Base-by-base conservation (phyloP, 2,888 invertebrate species). In the Resseliella maxima region DNA sequence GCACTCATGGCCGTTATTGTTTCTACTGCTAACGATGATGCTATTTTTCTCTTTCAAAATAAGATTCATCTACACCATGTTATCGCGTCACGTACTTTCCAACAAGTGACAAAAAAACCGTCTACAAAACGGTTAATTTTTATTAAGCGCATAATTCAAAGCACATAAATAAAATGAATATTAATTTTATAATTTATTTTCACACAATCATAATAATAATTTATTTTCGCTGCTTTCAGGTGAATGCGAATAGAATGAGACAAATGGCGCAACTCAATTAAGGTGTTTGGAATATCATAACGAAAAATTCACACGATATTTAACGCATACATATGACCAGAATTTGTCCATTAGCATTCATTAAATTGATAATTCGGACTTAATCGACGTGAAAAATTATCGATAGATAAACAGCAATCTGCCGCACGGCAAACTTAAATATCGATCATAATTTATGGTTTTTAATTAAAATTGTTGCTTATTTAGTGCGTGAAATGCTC, bases 221-320 rank as follows among this genome's bases (percentile, higher is more conserved):
- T 83, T 83, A 38, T 83, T 31, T 72, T 64, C 46, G 2, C 2
- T 50, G 46, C 46, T 8, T 18, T 15, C 18, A 18, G 15, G 59
- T 5, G 24, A n/a, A 24, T 21, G 50, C 24, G 59, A 24, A 27
- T 27, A 3, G 18, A 59, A 72, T 27, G 18, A 31, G 31, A 72
- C 24, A 24, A 59, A 59, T 72, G 72, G 72, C 72, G 72, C 72
- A 72, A 72, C 72, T 83, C 83, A 36, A 36, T 38, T 83, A 36
- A 83, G 38, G 83, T 38, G 83, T 83, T 81, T 36, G 81, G 35
- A 36, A 72, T 35, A 8, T 5, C n/a, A 38, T 38, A 12, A n/a
- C 24, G 21, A 38, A 83, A 83, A 83, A 83, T 83, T 83, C 83
- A 83, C 83, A 83, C 83, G 83, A 83, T 83, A 83, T 83, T 83